Evolutionary conservation across 2,113 vertebrate genomes (phyloP).

Genomic region (Pollachius pollachius): DNA sequence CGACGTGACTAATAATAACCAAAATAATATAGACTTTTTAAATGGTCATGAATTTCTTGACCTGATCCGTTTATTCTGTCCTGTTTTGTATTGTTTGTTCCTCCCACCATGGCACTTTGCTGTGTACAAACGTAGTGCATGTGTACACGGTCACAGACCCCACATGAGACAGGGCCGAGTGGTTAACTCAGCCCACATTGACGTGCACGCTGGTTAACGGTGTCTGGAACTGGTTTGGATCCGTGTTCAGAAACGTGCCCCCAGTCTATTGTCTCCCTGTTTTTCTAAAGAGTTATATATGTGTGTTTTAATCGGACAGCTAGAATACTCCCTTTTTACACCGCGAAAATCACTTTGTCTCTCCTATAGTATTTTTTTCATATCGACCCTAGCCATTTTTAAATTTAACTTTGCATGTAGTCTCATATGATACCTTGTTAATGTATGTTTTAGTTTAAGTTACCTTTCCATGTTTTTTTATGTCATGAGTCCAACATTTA

Average conservation of each 20-base stretch:
- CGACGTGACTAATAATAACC: slow-evolving; percentile 58
- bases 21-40: slow-evolving; percentile 44
- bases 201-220: slow-evolving; percentile 24
- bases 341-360: slow-evolving; percentile 52
- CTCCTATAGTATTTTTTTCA: slow-evolving; percentile 69
- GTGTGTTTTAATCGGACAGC: slow-evolving; percentile 64
- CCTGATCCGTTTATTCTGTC: slow-evolving; percentile 3
- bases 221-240: slow-evolving; percentile 19
- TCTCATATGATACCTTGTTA: slow-evolving; percentile 59
- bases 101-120: slow-evolving; percentile 45
- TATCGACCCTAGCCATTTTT: slow-evolving; percentile 63
- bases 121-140: slow-evolving; percentile 50
- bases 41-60: slow-evolving; percentile 21
- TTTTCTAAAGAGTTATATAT: slow-evolving; percentile 49
- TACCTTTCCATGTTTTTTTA: slow-evolving; percentile 57
- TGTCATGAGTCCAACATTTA: slow-evolving; percentile 58
- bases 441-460: slow-evolving; percentile 66
- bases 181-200: slow-evolving; percentile 9
- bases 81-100: neutral
- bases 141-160: slow-evolving; percentile 55
- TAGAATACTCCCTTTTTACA: slow-evolving; percentile 40
- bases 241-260: slow-evolving; percentile 30
- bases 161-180: slow-evolving; percentile 34
- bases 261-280: slow-evolving; percentile 4
- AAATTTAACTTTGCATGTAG: slow-evolving; percentile 77